A percentile compares a stretch with the other conserved stretches of the same genome.
These are phyloP conservation scores for Maccullochella peelii DNA, from an alignment of 2,113 vertebrate genomes.

Conservation along the genomic window DNA sequence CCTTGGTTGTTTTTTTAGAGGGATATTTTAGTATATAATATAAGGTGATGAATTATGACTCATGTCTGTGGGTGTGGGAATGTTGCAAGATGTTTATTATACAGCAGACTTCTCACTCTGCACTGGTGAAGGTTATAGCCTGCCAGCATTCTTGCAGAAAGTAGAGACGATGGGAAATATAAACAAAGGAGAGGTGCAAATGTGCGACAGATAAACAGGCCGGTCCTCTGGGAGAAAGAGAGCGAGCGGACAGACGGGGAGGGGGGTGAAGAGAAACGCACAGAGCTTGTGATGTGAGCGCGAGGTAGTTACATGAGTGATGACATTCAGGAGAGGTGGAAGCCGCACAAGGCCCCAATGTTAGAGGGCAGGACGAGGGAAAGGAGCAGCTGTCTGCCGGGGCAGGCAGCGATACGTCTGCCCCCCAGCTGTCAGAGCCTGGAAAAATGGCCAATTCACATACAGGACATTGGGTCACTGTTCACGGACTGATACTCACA, in stretches of 20 bases:
- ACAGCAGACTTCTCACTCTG: constrained; percentile 32
- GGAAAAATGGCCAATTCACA: constrained; percentile 76
- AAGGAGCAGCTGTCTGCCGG: constrained; percentile 71
- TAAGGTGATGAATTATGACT: constrained; percentile 24
- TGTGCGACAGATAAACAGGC: constrained; percentile 63
- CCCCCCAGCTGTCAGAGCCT: constrained; percentile 74
- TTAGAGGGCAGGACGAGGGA: constrained; percentile 58
- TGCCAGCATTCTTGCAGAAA: constrained; percentile 41
- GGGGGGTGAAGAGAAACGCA: not conserved
- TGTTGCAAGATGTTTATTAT: constrained; percentile 40
- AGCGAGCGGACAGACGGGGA: not conserved
- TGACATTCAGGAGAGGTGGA: constrained; percentile 63
- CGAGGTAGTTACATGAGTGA: constrained; percentile 54
- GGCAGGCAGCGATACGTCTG: constrained; percentile 33
- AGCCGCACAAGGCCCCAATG: constrained; percentile 71
- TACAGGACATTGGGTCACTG: constrained; percentile 77
- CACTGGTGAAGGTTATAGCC: constrained; percentile 35
- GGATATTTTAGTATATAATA: not conserved
- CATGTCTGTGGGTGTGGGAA: constrained; percentile 8
- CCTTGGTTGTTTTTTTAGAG: not conserved
- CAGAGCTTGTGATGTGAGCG: constrained; percentile 32
- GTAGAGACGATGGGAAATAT: constrained; percentile 55
- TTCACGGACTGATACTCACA: constrained; percentile 60
- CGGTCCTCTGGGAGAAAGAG: constrained; percentile 15
- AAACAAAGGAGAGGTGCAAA: constrained; percentile 71